Percentiles rank a stretch among this genome's conserved stretches.
Conservation (phyloP, 2,113 vertebrate species). For the Pantherophis guttatus region DNA sequence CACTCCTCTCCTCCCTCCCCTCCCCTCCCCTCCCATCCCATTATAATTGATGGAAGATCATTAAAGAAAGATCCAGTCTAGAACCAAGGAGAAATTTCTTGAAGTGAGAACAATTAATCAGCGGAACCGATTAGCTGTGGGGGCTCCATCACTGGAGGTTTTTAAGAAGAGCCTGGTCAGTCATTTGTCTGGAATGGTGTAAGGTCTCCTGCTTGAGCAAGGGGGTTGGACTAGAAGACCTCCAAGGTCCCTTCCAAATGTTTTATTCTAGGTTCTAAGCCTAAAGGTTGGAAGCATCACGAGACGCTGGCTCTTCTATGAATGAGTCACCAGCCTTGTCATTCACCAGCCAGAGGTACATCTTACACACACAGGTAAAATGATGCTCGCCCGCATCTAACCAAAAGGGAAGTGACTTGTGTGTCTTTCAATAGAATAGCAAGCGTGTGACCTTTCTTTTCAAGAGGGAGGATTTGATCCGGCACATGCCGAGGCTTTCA, state of each 20-base stretch:
- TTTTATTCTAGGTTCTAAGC: background rate
- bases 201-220: background rate
- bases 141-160: background rate
- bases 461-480: conserved; percentile 5
- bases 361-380: background rate
- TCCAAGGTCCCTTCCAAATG: background rate
- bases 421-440: background rate
- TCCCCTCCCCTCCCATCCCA: too few species aligned
- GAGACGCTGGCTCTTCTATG: background rate
- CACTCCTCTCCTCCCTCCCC: too few species aligned
- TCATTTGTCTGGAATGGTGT: background rate
- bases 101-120: background rate
- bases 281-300: background rate
- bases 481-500: background rate
- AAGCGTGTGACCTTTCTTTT: conserved; percentile 8
- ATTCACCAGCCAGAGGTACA: background rate
- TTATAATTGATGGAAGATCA: background rate
- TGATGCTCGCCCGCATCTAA: background rate
- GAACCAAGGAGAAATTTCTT: background rate
- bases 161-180: background rate
- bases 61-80: background rate
- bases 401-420: background rate
- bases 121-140: background rate
- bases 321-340: background rate
- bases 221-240: background rate